Base-by-base conservation (phyloP, 2,113 vertebrate species). In the Indicator indicator region DNA sequence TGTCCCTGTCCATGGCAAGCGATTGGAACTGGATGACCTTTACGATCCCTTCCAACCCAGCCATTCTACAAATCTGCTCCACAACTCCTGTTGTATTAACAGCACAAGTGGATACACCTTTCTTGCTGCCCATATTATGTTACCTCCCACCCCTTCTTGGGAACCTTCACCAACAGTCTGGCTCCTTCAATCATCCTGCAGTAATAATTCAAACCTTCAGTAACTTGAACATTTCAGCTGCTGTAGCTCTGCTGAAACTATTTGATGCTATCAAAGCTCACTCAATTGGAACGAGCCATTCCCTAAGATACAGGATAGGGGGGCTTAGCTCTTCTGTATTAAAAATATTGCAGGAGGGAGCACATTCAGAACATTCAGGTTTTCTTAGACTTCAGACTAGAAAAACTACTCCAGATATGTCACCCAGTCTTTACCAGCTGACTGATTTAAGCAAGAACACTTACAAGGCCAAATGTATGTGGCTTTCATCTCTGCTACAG, bases 161-260 rank as follows among this genome's bases (percentile, higher is more conserved):
- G 44, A 75, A 14, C 50, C 76, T 62, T 38, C 59, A 60, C n/a
- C 65, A 44, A 44, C 0, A 16, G 42, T 33, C 28, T 24, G 59
- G 27, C 44, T 68, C 64, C 59, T 62, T 4, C 50, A 27, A 1
- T 4, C 16, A 68, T 6, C 4, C 7, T 6, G n/a, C 58, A 60
- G 4, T 1, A 71, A 12, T 1, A 12, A 63, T 10, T 44, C 4
- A 21, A 42, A 27, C 3, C 0, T 16, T 73, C 50, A 21, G 7
- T 2, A 56, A 24, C 46, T 5, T 4, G 3, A 81, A 36, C 3
- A 13, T 36, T 71, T 32, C 55, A 36, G 54, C n/a, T 32, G 7
- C 40, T 5, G 2, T 1, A 18, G 59, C 46, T 48, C 84, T 65
- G 46, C 44, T 38, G 30, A 48, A 48, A 28, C 13, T 6, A 24